phyloP scores from a whole-genome alignment of 2,888 invertebrate species.

The Xiphydria camelus region DNA sequence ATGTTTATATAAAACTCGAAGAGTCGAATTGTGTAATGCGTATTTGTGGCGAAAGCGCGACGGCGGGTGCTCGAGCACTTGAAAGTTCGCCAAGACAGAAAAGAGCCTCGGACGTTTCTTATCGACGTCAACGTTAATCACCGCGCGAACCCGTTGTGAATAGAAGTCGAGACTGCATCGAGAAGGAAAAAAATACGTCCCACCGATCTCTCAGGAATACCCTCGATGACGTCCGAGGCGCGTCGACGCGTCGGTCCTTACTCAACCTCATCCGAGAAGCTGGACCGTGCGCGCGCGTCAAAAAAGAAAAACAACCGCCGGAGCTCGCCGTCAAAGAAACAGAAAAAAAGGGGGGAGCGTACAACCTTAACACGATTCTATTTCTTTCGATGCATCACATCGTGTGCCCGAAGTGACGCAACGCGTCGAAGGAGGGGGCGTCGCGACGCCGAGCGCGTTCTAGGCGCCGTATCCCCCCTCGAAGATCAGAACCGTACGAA shows the following conservation, averaged over 20 bases:
- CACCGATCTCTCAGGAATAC: too few species aligned
- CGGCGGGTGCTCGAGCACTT: not conserved
- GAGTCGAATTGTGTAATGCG: not conserved
- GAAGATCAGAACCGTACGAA: conserved; percentile 51
- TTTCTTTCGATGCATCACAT: conserved; percentile 49
- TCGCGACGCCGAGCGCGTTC: conserved; percentile 30
- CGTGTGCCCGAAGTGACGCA: conserved; percentile 7
- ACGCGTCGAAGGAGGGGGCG: conserved; percentile 12
- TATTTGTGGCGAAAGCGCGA: not conserved
- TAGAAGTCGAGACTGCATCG: too few species aligned
- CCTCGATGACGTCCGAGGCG: too few species aligned
- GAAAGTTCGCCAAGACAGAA: not conserved
- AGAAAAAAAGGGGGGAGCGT: conserved; percentile 18
- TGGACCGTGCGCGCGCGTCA: not conserved
- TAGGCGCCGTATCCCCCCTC: conserved; percentile 16
- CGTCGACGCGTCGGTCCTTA: not conserved
- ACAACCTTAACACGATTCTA: conserved; percentile 57
- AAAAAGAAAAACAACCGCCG: conserved; percentile 12
- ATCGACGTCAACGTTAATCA: not conserved
- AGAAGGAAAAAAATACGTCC: too few species aligned
- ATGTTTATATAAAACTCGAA: not conserved
- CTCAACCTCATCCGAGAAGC: not conserved
- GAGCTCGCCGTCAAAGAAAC: conserved; percentile 11
- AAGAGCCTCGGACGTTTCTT: not conserved
- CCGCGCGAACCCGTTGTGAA: not conserved